phyloP scores from a whole-genome alignment of 2,888 invertebrate genomes.

The Physocephala rufipes region DNA sequence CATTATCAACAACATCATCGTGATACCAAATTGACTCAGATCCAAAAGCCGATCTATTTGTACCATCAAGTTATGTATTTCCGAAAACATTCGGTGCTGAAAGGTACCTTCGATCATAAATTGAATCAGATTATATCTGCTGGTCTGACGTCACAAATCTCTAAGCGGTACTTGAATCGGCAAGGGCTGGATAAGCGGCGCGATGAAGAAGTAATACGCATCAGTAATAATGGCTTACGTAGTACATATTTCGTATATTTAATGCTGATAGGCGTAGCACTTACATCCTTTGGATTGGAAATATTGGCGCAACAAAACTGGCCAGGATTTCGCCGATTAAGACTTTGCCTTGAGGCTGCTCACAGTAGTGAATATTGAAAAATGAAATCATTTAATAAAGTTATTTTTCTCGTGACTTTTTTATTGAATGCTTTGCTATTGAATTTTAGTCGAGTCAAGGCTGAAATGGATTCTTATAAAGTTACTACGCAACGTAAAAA shows the following conservation, averaged over 20 bases:
- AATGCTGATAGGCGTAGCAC: slow-evolving; percentile 13
- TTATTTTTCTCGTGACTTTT: too few relatives aligned
- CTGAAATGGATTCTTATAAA: too few relatives aligned
- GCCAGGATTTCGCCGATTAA: background rate
- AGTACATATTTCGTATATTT: slow-evolving; percentile 31
- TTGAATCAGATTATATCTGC: slow-evolving; percentile 48
- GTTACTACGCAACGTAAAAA: too few relatives aligned
- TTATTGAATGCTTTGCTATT: too few relatives aligned
- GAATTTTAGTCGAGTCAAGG: too few relatives aligned
- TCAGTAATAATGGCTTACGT: slow-evolving; percentile 17
- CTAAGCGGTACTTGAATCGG: background rate
- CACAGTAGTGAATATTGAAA: slow-evolving; percentile 4
- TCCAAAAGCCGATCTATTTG: slow-evolving; percentile 49
- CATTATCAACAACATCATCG: slow-evolving; percentile 46
- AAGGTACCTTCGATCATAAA: slow-evolving; percentile 47
- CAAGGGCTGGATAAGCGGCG: background rate
- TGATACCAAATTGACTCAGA: slow-evolving; percentile 45
- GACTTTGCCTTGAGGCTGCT: slow-evolving; percentile 18
- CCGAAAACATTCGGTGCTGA: slow-evolving; percentile 48
- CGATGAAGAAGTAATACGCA: background rate
- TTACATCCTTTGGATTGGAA: slow-evolving; percentile 18
- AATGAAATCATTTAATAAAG: too few relatives aligned
- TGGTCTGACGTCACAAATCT: slow-evolving; percentile 44
- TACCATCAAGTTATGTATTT: slow-evolving; percentile 52
- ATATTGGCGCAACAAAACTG: background rate